Conservation (phyloP, 2,113 vertebrate genomes). For the Scalopus aquaticus region DNA sequence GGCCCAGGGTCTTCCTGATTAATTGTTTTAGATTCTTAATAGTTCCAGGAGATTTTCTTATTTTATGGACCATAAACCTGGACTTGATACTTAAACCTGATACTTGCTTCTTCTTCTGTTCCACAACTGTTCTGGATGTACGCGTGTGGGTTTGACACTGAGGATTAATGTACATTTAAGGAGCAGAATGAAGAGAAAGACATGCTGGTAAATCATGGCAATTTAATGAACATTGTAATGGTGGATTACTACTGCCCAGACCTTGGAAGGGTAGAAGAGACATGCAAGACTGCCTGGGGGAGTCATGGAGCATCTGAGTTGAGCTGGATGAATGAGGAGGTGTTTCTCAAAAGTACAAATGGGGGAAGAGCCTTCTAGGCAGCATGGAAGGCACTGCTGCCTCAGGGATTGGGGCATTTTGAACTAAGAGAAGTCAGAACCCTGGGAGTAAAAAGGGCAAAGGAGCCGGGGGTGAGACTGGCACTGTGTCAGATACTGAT, state of each 20-base stretch:
- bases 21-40: not conserved
- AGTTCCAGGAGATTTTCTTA: slow-evolving; percentile 28
- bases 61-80: not conserved
- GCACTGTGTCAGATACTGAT: not conserved
- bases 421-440: not conserved
- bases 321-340: not conserved
- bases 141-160: not conserved
- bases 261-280: not conserved
- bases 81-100: slow-evolving; percentile 12
- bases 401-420: not conserved
- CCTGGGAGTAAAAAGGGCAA: not conserved
- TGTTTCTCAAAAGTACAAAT: not conserved
- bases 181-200: not conserved
- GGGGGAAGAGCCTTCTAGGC: not conserved
- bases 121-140: not conserved
- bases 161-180: not conserved
- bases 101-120: not conserved
- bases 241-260: not conserved
- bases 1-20: not conserved
- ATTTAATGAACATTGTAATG: not conserved
- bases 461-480: not conserved
- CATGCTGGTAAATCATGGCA: not conserved
- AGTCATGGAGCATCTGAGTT: not conserved
- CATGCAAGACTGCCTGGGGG: not conserved
- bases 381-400: not conserved